Evolutionary conservation across 64 coral and sea anemone genomes (phyloP).

Genomic region (Dendronephthya gigantea): DNA sequence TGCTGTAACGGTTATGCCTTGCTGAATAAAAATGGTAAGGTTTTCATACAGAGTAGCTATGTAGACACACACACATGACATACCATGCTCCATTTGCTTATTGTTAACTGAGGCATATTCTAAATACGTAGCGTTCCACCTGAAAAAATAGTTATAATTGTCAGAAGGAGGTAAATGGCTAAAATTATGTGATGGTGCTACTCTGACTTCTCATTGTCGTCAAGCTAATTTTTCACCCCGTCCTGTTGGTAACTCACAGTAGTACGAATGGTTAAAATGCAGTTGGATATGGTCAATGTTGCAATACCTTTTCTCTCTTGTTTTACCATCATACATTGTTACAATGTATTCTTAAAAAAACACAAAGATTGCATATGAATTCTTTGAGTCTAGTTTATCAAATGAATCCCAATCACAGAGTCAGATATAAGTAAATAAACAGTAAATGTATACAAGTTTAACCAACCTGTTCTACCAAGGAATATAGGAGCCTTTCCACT

Average conservation of each 20-base stretch:
- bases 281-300: neutral
- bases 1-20: no score
- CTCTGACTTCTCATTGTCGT: no score
- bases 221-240: no score
- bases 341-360: constrained; percentile 69
- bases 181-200: no score
- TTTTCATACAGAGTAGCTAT: no score
- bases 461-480: constrained; percentile 78
- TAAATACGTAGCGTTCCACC: constrained; percentile 96
- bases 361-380: neutral
- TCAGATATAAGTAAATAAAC: no score
- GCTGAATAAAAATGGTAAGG: no score
- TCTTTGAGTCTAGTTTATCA: no score
- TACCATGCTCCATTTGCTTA: constrained; percentile 78
- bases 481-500: constrained; percentile 94
- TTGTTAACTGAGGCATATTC: constrained; percentile 80
- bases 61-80: neutral
- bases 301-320: constrained; percentile 74
- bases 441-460: no score
- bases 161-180: no score
- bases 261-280: neutral
- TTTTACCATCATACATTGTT: constrained; percentile 96
- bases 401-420: neutral
- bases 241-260: no score
- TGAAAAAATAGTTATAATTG: constrained; percentile 17